These are phyloP conservation scores for Pogonomyrmex californicus DNA, from an alignment of 1,140 invertebrate genomes.

Conservation along the genomic window DNA sequence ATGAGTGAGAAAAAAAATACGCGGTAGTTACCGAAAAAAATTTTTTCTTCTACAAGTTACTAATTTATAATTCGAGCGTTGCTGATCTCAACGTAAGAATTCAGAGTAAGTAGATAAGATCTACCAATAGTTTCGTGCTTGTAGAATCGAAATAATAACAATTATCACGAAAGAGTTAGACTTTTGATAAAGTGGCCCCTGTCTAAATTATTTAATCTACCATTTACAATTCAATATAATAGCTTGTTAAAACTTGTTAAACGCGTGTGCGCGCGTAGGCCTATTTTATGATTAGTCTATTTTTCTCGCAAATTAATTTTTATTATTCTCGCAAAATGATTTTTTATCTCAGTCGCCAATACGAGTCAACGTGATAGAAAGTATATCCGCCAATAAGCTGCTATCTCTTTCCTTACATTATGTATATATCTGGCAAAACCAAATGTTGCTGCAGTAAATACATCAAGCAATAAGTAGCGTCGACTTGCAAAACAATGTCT, in stretches of 20 bases:
- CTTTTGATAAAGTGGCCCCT: conserved; percentile 22
- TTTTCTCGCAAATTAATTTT: conserved; percentile 72
- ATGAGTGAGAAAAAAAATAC: neutral
- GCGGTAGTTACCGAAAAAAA: neutral
- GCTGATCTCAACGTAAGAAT: conserved; percentile 37
- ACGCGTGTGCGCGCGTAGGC: conserved; percentile 61
- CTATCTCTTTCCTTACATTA: conserved; percentile 21
- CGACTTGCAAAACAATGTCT: conserved; percentile 58
- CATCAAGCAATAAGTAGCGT: conserved; percentile 67
- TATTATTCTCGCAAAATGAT: conserved; percentile 73
- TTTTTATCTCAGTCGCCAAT: conserved; percentile 68
- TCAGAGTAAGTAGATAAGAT: conserved; percentile 19
- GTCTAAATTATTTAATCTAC: conserved; percentile 46
- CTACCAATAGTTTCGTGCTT: conserved; percentile 24
- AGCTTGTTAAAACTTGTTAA: conserved; percentile 37
- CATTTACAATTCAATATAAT: conserved; percentile 26
- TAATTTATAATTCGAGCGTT: neutral
- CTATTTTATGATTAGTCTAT: conserved; percentile 72
- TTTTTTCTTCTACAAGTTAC: neutral
- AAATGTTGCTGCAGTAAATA: conserved; percentile 60
- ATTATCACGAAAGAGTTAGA: conserved; percentile 50
- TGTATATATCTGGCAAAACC: conserved; percentile 23
- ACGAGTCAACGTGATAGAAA: conserved; percentile 63
- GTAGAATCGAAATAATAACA: conserved; percentile 29
- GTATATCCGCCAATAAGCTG: neutral